phyloP scores from a whole-genome alignment of 2,888 invertebrate species.

The Acrocera orbiculus region DNA sequence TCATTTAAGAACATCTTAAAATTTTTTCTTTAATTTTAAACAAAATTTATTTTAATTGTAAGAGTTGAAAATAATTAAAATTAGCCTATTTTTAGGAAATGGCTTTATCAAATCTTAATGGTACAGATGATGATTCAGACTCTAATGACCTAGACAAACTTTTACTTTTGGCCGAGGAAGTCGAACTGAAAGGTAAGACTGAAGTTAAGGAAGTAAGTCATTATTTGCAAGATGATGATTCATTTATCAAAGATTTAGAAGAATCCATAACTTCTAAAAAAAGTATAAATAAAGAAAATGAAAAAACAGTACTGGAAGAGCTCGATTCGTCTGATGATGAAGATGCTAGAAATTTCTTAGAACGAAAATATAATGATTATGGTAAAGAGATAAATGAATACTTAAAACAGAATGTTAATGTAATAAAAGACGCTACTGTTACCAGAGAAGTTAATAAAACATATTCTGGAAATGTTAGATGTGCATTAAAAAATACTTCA shows the following conservation, averaged over 20 bases:
- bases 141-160: conserved; percentile 21
- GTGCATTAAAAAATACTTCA: not conserved
- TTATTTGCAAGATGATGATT: conserved; percentile 20
- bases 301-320: conserved; percentile 14
- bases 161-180: conserved; percentile 17
- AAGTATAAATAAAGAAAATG: not conserved
- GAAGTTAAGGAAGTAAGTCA: conserved; percentile 13
- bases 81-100: conserved; percentile 1
- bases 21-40: too few relatives aligned
- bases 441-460: conserved; percentile 17
- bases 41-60: too few relatives aligned
- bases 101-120: conserved; percentile 12
- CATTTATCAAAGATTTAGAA: conserved; percentile 23
- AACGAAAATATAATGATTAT: conserved; percentile 51
- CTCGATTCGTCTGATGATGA: conserved; percentile 69
- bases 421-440: conserved; percentile 20
- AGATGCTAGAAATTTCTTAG: conserved; percentile 53
- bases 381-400: conserved; percentile 49
- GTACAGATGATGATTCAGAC: conserved; percentile 15
- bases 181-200: conserved; percentile 4
- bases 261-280: conserved; percentile 13
- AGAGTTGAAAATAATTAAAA: too few relatives aligned
- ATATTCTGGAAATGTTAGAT: not conserved
- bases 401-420: conserved; percentile 33
- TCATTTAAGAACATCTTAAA: too few relatives aligned